Conservation (phyloP, 1,140 invertebrate species). For the Octopus sinensis region DNA sequence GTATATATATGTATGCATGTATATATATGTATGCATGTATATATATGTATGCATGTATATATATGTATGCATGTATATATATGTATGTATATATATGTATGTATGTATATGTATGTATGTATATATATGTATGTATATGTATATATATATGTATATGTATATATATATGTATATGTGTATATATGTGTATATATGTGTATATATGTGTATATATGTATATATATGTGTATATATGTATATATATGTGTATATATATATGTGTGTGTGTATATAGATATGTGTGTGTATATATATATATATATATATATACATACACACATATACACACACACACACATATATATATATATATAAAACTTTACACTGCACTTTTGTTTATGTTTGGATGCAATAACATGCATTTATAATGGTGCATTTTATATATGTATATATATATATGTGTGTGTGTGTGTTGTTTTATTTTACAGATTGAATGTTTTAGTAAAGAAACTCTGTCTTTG, state of each 20-base stretch:
- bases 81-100: neutral
- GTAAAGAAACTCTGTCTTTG: too few relatives aligned
- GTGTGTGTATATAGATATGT: neutral
- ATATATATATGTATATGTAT: neutral
- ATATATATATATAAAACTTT: neutral
- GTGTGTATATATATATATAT: neutral
- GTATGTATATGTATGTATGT: too few relatives aligned
- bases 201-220: neutral
- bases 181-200: neutral
- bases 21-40: neutral
- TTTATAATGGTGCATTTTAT: neutral
- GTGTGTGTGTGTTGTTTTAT: neutral
- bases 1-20: too few relatives aligned
- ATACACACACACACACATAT: neutral
- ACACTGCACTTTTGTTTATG: neutral
- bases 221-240: neutral
- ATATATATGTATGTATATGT: too few relatives aligned
- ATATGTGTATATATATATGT: neutral
- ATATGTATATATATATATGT: neutral
- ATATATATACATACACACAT: neutral
- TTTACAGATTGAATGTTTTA: too few relatives aligned
- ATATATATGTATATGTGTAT: neutral
- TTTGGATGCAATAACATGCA: neutral
- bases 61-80: neutral
- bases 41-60: neutral